Evolutionary conservation across 2,888 invertebrate genomes (phyloP).

Genomic region (Perizoma flavofasciatum): DNA sequence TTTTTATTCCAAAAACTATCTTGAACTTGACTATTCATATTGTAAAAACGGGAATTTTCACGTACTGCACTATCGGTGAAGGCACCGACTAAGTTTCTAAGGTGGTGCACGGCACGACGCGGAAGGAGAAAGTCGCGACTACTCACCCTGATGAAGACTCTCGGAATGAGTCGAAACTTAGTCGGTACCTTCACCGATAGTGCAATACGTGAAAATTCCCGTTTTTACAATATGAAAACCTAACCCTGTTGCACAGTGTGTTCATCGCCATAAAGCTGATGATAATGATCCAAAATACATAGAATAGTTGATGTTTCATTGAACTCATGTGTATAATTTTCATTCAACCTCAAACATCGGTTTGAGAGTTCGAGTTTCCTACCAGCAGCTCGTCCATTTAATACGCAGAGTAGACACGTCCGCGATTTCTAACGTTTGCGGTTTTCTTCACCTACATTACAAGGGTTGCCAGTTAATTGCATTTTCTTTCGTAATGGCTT

Average conservation of each 20-base stretch:
- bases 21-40: too few species aligned
- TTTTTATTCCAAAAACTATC: too few species aligned
- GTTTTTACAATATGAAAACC: too few species aligned
- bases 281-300: neutral
- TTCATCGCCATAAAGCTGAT: neutral
- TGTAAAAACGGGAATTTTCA: too few species aligned
- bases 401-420: constrained; percentile 41
- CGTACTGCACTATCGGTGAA: too few species aligned
- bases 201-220: too few species aligned
- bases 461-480: constrained; percentile 22
- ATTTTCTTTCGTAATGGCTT: neutral
- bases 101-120: too few species aligned
- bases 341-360: constrained; percentile 38
- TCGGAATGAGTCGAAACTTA: too few species aligned
- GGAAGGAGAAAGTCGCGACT: too few species aligned
- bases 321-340: constrained; percentile 31
- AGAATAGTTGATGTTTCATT: constrained; percentile 12
- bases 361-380: constrained; percentile 31
- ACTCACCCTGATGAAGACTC: too few species aligned
- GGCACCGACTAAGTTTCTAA: too few species aligned
- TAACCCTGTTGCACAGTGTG: neutral
- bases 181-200: too few species aligned
- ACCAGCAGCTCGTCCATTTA: constrained; percentile 39
- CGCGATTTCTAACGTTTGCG: constrained; percentile 58
- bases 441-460: constrained; percentile 48